Percentiles rank a stretch among this genome's conserved stretches.
phyloP scores from a whole-genome alignment of 2,797 vertebrate species.

The Trichosurus vulpecula region DNA sequence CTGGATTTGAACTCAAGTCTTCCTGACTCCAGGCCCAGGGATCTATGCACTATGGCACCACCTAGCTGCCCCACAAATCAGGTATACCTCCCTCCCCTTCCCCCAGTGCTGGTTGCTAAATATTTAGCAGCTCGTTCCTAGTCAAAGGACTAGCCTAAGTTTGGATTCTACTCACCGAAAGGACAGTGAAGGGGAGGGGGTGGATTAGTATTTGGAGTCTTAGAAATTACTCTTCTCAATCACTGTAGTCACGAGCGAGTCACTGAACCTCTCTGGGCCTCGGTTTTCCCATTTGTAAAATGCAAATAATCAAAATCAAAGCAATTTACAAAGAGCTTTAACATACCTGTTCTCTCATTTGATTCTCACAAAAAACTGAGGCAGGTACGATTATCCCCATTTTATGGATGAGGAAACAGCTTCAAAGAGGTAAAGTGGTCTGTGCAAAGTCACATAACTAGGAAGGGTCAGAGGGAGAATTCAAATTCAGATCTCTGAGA shows the following conservation, averaged over 20 bases:
- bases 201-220: neutral
- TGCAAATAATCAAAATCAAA: neutral
- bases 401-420: neutral
- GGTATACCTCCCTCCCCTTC: neutral
- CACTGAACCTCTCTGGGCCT: neutral
- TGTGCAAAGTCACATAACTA: neutral
- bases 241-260: neutral
- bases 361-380: neutral
- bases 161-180: neutral
- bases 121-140: neutral
- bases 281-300: neutral
- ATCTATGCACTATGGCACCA: too few species aligned
- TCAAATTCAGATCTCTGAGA: neutral
- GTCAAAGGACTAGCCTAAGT: neutral
- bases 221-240: neutral
- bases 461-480: neutral
- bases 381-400: neutral
- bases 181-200: neutral
- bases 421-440: neutral
- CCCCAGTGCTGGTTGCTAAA: neutral
- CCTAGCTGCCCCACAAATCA: too few species aligned
- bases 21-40: too few species aligned
- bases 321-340: neutral
- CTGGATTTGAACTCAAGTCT: too few species aligned
- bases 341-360: neutral